Conservation (phyloP, 2,888 invertebrate species). For the Drosophila mayaguana region DNA sequence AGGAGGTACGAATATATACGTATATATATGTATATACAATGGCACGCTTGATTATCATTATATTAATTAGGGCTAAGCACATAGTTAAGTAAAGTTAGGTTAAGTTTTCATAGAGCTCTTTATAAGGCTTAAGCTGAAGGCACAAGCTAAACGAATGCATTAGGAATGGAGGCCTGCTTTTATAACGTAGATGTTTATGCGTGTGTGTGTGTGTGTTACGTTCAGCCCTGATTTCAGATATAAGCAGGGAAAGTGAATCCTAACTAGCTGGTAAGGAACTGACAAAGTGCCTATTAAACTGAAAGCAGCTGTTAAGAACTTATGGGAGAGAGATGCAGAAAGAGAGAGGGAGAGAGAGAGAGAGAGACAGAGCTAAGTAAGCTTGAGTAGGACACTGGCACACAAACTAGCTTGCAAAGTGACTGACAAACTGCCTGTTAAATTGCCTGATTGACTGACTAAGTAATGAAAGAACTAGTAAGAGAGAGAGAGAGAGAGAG, state of each 20-base stretch:
- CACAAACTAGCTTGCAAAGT: not conserved
- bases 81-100: conserved; percentile 15
- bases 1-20: conserved; percentile 45
- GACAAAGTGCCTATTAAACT: conserved; percentile 10
- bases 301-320: not conserved
- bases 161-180: not conserved
- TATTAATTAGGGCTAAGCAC: not conserved
- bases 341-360: not conserved
- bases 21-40: conserved; percentile 61
- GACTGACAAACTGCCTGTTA: conserved; percentile 4
- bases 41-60: conserved; percentile 54
- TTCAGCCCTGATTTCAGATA: not conserved
- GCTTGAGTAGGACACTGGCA: conserved; percentile 31
- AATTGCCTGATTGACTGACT: conserved; percentile 16
- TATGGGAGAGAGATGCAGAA: not conserved
- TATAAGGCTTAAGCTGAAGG: conserved; percentile 4
- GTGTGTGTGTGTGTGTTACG: not conserved
- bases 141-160: conserved; percentile 4
- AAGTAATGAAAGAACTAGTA: not conserved
- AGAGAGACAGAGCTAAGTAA: not conserved
- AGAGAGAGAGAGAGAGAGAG: conserved; percentile 1
- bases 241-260: not conserved
- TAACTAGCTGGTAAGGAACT: conserved; percentile 1
- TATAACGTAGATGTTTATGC: not conserved
- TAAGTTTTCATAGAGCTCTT: not conserved